Evolutionary conservation across 2,113 vertebrate genomes (phyloP), one percentile per base, ranked within the genome.

Genomic region (Anarhynchus alexandrinus): DNA sequence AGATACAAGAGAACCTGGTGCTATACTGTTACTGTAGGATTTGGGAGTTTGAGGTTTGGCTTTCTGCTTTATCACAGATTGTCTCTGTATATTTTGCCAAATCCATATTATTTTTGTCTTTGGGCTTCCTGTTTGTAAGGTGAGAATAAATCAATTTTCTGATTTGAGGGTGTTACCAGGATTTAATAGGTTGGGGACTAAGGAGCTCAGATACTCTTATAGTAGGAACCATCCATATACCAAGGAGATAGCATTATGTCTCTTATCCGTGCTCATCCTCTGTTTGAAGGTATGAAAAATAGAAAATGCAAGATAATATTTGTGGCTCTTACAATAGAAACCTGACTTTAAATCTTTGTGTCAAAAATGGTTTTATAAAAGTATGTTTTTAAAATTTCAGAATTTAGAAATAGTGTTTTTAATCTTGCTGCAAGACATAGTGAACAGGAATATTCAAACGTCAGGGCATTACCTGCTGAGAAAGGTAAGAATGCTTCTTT

Each of bases 401-500:
- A 43, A 38, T 10, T 36, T 47, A 42, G 49, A 52, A 80, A 42
- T 23, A 16, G 5, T 27, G 8, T 5, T 43, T 88, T 79, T 42
- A 52, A 43, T 21, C 40, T 86, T 62, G 9, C 21, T 18, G 14
- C 40, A 11, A 55, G 74, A 22, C 10, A 23, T 4, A 22, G n/a
- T 1, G 1, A 83, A 42, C 19, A 67, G 49, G 15, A 59, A 23
- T 76, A 36, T 59, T 73, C 45, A 64, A 36, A 27, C 0, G 3
- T 69, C 7, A 32, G 19, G 12, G 12, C 17, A 1, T 90, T 91
- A 98, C 98, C 97, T 95, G 97, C 94, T 66, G 98, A 98, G 93
- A 98, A 98, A n/a, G 97, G 97, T 66, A 98, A 47, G 74, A 98
- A 98, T 18, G 98, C 98, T 29, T 98, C 96, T 42, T 78, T 97